phyloP scores from a whole-genome alignment of 92 coral and sea anemone species.

The Pocillopora grandis region DNA sequence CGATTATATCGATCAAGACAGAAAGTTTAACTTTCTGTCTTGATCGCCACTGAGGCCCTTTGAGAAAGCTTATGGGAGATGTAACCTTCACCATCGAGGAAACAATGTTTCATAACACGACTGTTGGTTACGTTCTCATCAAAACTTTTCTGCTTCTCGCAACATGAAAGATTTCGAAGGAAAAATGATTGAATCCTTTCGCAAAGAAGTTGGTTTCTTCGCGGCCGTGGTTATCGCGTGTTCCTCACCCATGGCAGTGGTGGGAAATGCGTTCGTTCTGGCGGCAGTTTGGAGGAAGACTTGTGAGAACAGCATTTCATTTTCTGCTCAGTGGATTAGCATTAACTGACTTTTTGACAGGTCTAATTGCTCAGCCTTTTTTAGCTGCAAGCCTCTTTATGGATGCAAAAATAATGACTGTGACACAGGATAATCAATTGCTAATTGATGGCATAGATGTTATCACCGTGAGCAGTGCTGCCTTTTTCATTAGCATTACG shows the following conservation, averaged over 20 bases:
- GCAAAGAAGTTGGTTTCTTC: background rate
- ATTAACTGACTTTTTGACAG: background rate
- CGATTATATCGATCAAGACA: too few relatives aligned
- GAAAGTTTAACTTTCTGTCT: too few relatives aligned
- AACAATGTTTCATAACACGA: too few relatives aligned
- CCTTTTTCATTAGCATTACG: background rate
- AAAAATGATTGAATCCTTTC: background rate
- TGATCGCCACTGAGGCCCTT: too few relatives aligned
- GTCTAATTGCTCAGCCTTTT: background rate
- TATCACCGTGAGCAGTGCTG: background rate
- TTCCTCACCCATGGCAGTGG: slow-evolving; percentile 23
- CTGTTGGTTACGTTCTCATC: too few relatives aligned
- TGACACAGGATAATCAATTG: background rate
- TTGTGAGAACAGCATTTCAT: slow-evolving; percentile 12
- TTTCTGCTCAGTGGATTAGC: slow-evolving; percentile 23
- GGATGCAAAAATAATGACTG: too few relatives aligned
- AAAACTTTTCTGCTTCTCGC: background rate
- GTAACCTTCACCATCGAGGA: too few relatives aligned
- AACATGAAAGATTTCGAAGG: background rate
- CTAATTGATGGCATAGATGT: background rate
- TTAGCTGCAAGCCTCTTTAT: background rate
- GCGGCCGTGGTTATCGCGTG: background rate
- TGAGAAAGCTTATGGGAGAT: too few relatives aligned
- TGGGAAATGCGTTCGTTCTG: slow-evolving; percentile 15
- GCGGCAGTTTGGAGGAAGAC: slow-evolving; percentile 21